Percentiles rank a stretch among this genome's conserved stretches.
phyloP scores from a whole-genome alignment of 2,888 invertebrate genomes.

The Argyresthia goedartella region DNA sequence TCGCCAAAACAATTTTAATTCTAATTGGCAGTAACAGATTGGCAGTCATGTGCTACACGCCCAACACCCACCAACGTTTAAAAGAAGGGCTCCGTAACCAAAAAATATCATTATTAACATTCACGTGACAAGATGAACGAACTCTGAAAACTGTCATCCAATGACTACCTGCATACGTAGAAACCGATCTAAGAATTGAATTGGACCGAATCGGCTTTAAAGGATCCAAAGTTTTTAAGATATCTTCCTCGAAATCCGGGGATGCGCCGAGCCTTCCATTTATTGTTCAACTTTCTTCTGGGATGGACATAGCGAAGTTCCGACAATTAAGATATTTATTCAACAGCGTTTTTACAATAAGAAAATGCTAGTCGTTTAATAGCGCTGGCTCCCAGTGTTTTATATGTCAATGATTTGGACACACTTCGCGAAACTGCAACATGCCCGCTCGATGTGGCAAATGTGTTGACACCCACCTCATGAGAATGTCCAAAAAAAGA shows the following conservation, averaged over 20 bases:
- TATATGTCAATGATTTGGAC: slow-evolving; percentile 12
- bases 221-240: neutral
- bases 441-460: slow-evolving; percentile 11
- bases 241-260: neutral
- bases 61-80: neutral
- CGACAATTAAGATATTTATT: slow-evolving; percentile 10
- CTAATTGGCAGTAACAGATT: neutral
- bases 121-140: neutral
- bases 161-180: neutral
- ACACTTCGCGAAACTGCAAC: too few species aligned
- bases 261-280: slow-evolving; percentile 23
- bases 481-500: slow-evolving; percentile 10
- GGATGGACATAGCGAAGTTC: slow-evolving; percentile 14
- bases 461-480: slow-evolving; percentile 7
- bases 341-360: slow-evolving; percentile 10
- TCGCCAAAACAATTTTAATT: neutral
- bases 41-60: neutral
- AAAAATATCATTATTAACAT: neutral
- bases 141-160: neutral
- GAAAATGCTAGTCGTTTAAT: slow-evolving; percentile 1
- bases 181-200: neutral
- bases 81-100: neutral
- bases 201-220: neutral
- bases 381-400: slow-evolving; percentile 12
- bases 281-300: slow-evolving; percentile 24